These are phyloP conservation scores for Ditylenchus weischeri DNA, from an alignment of 2,888 invertebrate species.

Conservation along the genomic window DNA sequence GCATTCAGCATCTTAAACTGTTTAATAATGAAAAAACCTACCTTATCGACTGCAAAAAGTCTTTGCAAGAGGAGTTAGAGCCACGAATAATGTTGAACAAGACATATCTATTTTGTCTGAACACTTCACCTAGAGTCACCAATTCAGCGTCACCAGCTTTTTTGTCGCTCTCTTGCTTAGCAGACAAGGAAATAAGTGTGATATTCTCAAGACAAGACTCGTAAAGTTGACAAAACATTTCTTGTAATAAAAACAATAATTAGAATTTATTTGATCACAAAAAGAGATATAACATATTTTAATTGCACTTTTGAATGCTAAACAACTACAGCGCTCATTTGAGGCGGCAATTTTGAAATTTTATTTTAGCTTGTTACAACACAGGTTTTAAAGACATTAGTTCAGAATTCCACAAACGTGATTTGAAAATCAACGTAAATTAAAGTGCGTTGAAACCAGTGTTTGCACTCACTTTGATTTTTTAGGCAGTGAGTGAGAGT, in stretches of 20 bases:
- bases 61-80: not conserved
- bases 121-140: slow-evolving; percentile 20
- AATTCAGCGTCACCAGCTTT: slow-evolving; percentile 10
- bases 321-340: not conserved
- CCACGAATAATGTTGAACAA: not conserved
- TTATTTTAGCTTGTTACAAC: too few relatives aligned
- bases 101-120: slow-evolving; percentile 6
- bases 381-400: too few relatives aligned
- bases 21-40: not conserved
- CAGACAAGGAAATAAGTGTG: slow-evolving; percentile 15
- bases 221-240: slow-evolving; percentile 21
- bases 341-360: not conserved
- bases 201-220: slow-evolving; percentile 22
- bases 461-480: too few relatives aligned
- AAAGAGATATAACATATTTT: slow-evolving; percentile 5
- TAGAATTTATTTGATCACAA: not conserved
- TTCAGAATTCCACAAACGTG: too few relatives aligned
- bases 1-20: too few relatives aligned
- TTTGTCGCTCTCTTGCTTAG: slow-evolving; percentile 7
- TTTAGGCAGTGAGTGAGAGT: too few relatives aligned
- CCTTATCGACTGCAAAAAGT: slow-evolving; percentile 1
- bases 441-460: too few relatives aligned
- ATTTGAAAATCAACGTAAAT: too few relatives aligned
- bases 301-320: slow-evolving; percentile 4
- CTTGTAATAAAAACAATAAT: not conserved